Percentiles rank a stretch among this genome's conserved stretches.
These are phyloP conservation scores for Leptarthrus brevirostris DNA, from an alignment of 2,888 invertebrate genomes.

Conservation along the genomic window DNA sequence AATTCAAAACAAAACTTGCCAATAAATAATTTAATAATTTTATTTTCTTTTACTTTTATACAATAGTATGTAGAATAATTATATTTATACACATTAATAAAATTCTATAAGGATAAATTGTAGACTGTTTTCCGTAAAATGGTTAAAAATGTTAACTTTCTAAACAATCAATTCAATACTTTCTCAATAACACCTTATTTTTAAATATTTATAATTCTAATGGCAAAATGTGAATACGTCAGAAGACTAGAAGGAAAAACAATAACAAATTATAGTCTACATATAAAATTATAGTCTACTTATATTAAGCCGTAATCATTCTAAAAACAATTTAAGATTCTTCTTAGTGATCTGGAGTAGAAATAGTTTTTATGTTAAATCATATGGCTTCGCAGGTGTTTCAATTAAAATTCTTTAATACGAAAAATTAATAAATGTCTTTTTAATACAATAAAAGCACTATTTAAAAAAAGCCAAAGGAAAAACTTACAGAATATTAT, in stretches of 20 bases:
- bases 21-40: constrained; percentile 28
- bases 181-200: neutral
- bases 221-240: constrained; percentile 43
- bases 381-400: no score
- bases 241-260: constrained; percentile 42
- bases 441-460: no score
- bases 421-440: no score
- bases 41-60: constrained; percentile 25
- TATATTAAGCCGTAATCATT: constrained; percentile 12
- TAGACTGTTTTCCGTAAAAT: neutral
- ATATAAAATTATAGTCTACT: constrained; percentile 30
- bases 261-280: constrained; percentile 40
- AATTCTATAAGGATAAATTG: constrained; percentile 31
- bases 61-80: constrained; percentile 26
- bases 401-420: no score
- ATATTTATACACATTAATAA: constrained; percentile 24
- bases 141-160: neutral
- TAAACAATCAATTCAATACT: neutral
- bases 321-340: constrained; percentile 9
- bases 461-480: no score
- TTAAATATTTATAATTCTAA: constrained; percentile 15
- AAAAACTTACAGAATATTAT: no score
- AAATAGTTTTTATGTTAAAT: constrained; percentile 16
- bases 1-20: neutral
- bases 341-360: constrained; percentile 28